phyloP scores from a whole-genome alignment of 2,113 vertebrate genomes.

The Phrynosoma platyrhinos region DNA sequence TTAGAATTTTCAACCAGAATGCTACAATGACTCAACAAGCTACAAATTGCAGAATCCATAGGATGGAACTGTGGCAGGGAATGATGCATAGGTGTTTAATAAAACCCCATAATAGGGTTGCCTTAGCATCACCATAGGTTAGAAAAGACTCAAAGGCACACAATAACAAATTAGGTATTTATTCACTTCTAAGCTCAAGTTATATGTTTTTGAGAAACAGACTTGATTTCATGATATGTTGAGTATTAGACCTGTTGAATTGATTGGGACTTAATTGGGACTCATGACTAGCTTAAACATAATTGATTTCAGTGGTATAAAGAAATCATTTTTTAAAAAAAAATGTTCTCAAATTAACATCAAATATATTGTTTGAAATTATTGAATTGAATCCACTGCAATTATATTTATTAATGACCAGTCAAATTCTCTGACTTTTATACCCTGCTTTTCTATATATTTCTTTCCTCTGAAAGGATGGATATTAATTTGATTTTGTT shows the following conservation, averaged over 20 bases:
- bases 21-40: too few species aligned
- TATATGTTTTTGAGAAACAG: conserved; percentile 5
- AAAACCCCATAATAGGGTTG: too few species aligned
- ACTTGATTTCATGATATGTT: too few species aligned
- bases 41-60: too few species aligned
- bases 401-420: conserved; percentile 29
- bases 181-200: not conserved
- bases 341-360: conserved; percentile 3
- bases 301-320: too few species aligned
- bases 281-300: too few species aligned
- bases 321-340: not conserved
- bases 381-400: conserved; percentile 13
- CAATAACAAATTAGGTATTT: not conserved
- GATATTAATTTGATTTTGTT: conserved; percentile 5
- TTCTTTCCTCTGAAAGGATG: conserved; percentile 27
- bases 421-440: not conserved
- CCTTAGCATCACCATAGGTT: too few species aligned
- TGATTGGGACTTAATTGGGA: too few species aligned
- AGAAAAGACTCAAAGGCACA: too few species aligned
- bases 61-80: too few species aligned
- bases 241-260: not conserved
- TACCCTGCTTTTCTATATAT: conserved; percentile 25
- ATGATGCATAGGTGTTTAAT: too few species aligned
- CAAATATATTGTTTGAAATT: conserved; percentile 5
- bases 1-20: too few species aligned